Evolutionary conservation across 2,888 invertebrate genomes (phyloP).

Genomic region (Mactromeris polynyma): DNA sequence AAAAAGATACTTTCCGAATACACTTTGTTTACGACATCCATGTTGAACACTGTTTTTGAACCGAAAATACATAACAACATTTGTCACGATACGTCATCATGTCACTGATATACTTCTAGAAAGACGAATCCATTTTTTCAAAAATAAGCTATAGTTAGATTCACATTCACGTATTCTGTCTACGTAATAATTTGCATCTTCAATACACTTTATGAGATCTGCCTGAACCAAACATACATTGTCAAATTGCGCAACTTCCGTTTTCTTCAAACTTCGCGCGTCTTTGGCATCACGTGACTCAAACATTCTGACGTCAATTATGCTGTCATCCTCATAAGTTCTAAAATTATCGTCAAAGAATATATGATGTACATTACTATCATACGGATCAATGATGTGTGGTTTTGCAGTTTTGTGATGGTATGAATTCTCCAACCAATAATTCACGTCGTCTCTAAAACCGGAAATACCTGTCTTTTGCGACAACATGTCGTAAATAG

Average conservation of each 20-base stretch:
- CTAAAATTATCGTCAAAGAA: constrained; percentile 87
- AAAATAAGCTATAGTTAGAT: constrained; percentile 75
- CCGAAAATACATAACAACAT: background rate
- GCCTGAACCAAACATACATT: constrained; percentile 85
- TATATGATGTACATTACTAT: constrained; percentile 84
- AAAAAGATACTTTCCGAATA: background rate
- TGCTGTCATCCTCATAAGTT: constrained; percentile 85
- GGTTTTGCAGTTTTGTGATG: constrained; percentile 84
- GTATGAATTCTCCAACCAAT: constrained; percentile 84
- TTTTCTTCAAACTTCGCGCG: constrained; percentile 76
- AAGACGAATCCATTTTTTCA: constrained; percentile 53
- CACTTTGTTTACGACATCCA: background rate
- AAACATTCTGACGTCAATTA: constrained; percentile 84
- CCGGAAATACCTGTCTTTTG: constrained; percentile 81
- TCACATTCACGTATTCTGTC: constrained; percentile 83
- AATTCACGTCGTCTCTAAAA: constrained; percentile 85
- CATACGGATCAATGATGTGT: constrained; percentile 83
- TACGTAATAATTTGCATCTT: constrained; percentile 84
- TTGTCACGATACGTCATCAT: background rate
- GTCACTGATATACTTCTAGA: constrained; percentile 50
- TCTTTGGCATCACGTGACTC: constrained; percentile 68
- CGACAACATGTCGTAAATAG: constrained; percentile 82
- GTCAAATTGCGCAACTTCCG: constrained; percentile 80
- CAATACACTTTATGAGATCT: constrained; percentile 84
- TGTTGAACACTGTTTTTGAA: background rate